A percentile compares a stretch with the other conserved stretches of the same genome.
Conservation (phyloP, 2,113 vertebrate species). For the Mesembrinibis cayennensis region DNA sequence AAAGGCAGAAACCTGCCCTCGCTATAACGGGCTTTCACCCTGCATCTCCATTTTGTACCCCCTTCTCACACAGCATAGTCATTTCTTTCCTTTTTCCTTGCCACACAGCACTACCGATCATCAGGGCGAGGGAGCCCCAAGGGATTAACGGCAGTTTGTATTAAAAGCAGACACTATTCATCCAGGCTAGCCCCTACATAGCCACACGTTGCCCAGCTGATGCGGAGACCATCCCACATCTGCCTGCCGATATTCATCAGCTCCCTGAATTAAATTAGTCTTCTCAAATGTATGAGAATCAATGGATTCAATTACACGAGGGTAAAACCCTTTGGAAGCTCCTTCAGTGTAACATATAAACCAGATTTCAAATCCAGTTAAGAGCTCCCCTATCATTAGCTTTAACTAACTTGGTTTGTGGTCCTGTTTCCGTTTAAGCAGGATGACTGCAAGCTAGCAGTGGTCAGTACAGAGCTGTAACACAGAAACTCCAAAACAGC, state of each 20-base stretch:
- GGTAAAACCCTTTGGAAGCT: not conserved
- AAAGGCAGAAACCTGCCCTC: not conserved
- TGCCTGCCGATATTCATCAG: not conserved
- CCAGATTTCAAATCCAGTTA: not conserved
- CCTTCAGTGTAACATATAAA: not conserved
- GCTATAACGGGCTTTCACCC: not conserved
- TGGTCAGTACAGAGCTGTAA: not conserved
- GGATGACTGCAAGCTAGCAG: not conserved
- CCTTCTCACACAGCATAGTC: not conserved
- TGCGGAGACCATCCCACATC: not conserved
- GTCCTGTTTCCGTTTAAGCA: not conserved
- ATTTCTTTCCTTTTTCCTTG: not conserved
- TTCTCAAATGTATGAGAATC: not conserved
- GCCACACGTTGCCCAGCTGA: not conserved
- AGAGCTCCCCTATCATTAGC: not conserved
- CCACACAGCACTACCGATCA: not conserved
- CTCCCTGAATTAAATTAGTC: not conserved
- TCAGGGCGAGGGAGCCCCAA: not conserved
- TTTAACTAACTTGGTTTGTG: not conserved
- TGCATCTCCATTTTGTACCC: not conserved
- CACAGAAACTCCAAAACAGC: not conserved
- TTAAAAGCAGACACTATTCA: not conserved
- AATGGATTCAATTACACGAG: not conserved
- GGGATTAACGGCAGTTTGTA: not conserved
- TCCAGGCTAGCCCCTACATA: not conserved